A percentile compares a stretch with the other conserved stretches of the same genome.
phyloP scores from a whole-genome alignment of 2,113 vertebrate genomes.

The Oenanthe melanoleuca region DNA sequence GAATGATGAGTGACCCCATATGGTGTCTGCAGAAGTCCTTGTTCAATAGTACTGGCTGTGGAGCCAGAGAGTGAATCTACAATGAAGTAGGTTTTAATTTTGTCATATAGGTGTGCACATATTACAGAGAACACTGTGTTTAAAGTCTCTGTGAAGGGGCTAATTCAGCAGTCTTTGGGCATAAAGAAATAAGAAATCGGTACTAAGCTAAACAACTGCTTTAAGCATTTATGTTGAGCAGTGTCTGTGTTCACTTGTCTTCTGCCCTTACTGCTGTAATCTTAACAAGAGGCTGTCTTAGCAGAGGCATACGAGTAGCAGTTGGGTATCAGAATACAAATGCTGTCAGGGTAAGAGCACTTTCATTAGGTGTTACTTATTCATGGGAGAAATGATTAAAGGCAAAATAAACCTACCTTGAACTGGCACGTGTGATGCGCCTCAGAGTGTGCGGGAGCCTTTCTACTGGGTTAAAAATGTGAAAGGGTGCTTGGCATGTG shows the following conservation, averaged over 20 bases:
- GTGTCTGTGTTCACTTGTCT: not conserved
- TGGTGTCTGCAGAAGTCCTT: not conserved
- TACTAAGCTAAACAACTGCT: not conserved
- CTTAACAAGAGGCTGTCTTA: not conserved
- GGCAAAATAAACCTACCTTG: not conserved
- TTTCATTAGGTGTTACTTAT: slow-evolving; percentile 8
- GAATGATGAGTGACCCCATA: accelerated
- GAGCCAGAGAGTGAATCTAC: not conserved
- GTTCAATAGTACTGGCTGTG: not conserved
- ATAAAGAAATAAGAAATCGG: not conserved
- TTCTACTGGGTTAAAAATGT: not conserved
- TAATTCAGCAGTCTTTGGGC: not conserved
- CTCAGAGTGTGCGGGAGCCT: not conserved
- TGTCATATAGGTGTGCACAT: not conserved
- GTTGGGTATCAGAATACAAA: not conserved
- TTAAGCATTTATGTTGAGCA: not conserved
- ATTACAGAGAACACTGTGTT: not conserved
- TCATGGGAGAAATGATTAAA: not conserved
- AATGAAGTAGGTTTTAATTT: not conserved
- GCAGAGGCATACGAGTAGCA: not conserved
- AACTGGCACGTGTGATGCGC: not conserved
- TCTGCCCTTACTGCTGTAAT: not conserved
- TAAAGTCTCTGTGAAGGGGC: not conserved
- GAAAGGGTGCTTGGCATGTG: not conserved
- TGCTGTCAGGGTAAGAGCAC: not conserved